These are phyloP conservation scores for Hyperoplus immaculatus DNA, from an alignment of 2,797 vertebrate genomes.

Conservation along the genomic window DNA sequence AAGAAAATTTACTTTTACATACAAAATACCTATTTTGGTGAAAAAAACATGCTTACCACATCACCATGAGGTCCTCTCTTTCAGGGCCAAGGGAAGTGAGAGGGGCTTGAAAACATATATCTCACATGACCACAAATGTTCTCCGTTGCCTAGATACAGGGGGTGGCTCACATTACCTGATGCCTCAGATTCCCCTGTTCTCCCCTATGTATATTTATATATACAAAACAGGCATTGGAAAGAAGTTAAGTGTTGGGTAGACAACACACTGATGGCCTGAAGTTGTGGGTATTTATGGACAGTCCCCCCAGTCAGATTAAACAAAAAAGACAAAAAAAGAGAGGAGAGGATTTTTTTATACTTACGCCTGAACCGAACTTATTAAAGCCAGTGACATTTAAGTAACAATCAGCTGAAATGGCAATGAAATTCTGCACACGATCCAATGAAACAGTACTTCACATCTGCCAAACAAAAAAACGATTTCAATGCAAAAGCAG, in stretches of 20 bases:
- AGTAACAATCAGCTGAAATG: conserved; percentile 60
- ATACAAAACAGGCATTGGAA: conserved; percentile 18
- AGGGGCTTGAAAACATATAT: no score
- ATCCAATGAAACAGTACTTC: conserved; percentile 45
- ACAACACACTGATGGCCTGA: conserved; percentile 23
- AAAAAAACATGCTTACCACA: no score
- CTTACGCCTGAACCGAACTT: conserved; percentile 40
- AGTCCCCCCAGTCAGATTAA: conserved; percentile 29
- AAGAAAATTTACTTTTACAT: no score
- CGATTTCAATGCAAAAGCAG: conserved; percentile 45
- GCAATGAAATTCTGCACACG: conserved; percentile 48
- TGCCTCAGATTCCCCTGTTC: no score
- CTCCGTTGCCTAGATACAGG: no score
- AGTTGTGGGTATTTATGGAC: conserved; percentile 40
- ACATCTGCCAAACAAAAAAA: conserved; percentile 65
- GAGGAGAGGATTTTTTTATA: conserved; percentile 32
- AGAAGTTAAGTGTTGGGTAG: conserved; percentile 16
- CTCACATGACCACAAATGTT: no score
- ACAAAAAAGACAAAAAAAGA: conserved; percentile 42
- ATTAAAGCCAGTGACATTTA: conserved; percentile 68
- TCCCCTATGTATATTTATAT: no score
- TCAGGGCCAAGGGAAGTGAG: no score
- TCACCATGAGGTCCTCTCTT: no score
- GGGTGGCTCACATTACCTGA: no score
- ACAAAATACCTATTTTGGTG: no score